phyloP scores from a whole-genome alignment of 2,888 invertebrate genomes.

The Hemicrepidius hirtus region DNA sequence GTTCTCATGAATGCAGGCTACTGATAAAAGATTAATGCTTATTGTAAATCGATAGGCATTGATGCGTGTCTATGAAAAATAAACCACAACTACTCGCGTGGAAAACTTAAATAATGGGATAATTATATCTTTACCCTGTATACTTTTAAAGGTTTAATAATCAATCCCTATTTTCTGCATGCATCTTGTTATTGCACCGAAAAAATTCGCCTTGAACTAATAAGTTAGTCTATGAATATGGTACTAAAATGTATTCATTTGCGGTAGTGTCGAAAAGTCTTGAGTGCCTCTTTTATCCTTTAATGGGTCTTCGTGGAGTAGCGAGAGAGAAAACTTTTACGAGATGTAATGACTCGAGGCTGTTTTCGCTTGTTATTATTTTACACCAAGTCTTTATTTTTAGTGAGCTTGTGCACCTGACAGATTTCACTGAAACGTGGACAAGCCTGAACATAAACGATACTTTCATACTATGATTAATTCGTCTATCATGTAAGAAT shows the following conservation, averaged over 20 bases:
- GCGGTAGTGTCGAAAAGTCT: slow-evolving; percentile 24
- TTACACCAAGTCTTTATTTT: slow-evolving; percentile 20
- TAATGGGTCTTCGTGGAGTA: slow-evolving; percentile 23
- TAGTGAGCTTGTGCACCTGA: slow-evolving; percentile 16
- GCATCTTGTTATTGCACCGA: too few species aligned
- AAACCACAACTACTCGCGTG: slow-evolving; percentile 17
- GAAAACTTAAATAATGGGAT: slow-evolving; percentile 9
- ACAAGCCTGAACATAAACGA: not conserved
- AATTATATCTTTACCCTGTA: not conserved
- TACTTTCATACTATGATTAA: slow-evolving; percentile 14
- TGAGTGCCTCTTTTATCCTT: slow-evolving; percentile 29
- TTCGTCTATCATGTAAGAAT: slow-evolving; percentile 9
- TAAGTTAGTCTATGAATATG: too few species aligned
- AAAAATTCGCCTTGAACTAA: too few species aligned
- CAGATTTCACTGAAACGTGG: not conserved
- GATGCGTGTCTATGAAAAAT: slow-evolving; percentile 21
- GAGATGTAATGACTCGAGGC: slow-evolving; percentile 10
- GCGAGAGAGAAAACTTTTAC: slow-evolving; percentile 15
- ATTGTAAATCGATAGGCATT: slow-evolving; percentile 8
- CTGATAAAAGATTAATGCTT: slow-evolving; percentile 11
- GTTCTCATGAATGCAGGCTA: slow-evolving; percentile 9
- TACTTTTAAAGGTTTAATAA: too few species aligned
- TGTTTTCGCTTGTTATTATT: slow-evolving; percentile 30
- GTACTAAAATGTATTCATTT: slow-evolving; percentile 25
- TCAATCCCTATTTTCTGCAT: too few species aligned